Base-by-base conservation (phyloP, 2,113 vertebrate species). In the Diadophis punctatus region DNA sequence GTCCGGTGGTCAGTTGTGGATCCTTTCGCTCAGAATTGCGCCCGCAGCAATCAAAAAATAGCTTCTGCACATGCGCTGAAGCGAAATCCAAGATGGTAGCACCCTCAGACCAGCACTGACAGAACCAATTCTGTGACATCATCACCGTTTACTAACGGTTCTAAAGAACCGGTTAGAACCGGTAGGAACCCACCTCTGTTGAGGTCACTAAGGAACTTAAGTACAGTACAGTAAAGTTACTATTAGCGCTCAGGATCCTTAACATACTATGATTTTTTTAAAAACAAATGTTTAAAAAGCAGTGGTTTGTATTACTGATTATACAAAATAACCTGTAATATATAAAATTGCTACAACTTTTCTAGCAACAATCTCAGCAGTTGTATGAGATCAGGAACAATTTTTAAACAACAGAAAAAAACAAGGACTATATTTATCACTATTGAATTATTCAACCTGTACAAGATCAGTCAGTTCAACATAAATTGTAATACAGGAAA, bases 351-450 rank as follows among this genome's bases (percentile, higher is more conserved):
- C 85, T 39, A 68, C 34, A 48, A 22, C n/a, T 27, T 91, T 52
- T 88, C 52, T 39, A 51, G 63, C 48, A 34, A 89, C 14, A 23
- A 92, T 8, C 46, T 52, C 53, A 18, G 18, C 39, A 56, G 46
- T 51, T 74, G 14, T 27, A 60, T 51, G 68, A 39, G 53, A 46
- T 56, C 14, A 90, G 46, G 30, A 86, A 22, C 46, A 90, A 90
- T 90, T 90, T 48, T 92, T 92, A 56, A 90, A 80, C 43, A 60
- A 88, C 91, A 92, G 58, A 46, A 86, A 90, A 49, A 43, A 92
- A 92, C 55, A 86, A 63, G 8, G 88, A 22, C 34, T 52, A 27
- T 52, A 39, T 86, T 86, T n/a, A 58, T 86, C 74, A 86, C 60
- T 58, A 22, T 55, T 90, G 55, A 63, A 60, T 90, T 63, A 92